phyloP scores from a whole-genome alignment of 2,113 vertebrate species.

The Arothron firmamentum region DNA sequence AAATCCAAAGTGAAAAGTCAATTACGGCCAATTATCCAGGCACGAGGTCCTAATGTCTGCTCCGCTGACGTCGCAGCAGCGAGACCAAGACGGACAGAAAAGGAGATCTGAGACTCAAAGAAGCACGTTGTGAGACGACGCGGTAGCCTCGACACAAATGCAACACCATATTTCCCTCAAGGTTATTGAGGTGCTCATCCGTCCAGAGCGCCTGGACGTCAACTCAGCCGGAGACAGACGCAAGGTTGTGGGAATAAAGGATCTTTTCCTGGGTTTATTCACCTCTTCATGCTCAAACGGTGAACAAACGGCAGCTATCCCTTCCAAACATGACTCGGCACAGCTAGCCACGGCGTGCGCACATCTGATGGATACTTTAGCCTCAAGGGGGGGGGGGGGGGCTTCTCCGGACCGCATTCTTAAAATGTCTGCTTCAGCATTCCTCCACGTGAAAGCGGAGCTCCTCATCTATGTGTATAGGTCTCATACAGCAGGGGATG shows the following conservation, averaged over 20 bases:
- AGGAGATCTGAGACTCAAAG: conserved; percentile 86
- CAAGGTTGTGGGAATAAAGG: neutral
- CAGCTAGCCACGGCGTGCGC: neutral
- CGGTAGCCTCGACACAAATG: conserved; percentile 48
- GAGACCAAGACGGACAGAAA: conserved; percentile 90
- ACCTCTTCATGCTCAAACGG: neutral
- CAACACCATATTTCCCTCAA: conserved; percentile 36
- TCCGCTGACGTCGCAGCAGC: neutral
- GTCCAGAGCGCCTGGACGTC: too few relatives aligned
- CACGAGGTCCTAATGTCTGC: conserved; percentile 78
- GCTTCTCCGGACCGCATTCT: conserved; percentile 45
- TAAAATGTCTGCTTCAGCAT: conserved; percentile 53
- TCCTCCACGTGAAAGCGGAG: conserved; percentile 43
- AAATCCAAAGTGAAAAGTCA: conserved; percentile 94
- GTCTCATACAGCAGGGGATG: conserved; percentile 35
- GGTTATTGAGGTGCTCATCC: too few relatives aligned
- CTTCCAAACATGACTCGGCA: neutral
- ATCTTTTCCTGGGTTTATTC: neutral
- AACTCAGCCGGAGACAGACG: too few relatives aligned
- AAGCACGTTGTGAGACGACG: neutral
- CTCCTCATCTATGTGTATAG: conserved; percentile 60
- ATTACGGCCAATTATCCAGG: conserved; percentile 92
- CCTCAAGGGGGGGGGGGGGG: conserved; percentile 26
- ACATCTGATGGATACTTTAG: neutral
- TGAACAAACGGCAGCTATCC: neutral